Conservation (phyloP, 2,888 invertebrate genomes). For the Salticus scenicus region DNA sequence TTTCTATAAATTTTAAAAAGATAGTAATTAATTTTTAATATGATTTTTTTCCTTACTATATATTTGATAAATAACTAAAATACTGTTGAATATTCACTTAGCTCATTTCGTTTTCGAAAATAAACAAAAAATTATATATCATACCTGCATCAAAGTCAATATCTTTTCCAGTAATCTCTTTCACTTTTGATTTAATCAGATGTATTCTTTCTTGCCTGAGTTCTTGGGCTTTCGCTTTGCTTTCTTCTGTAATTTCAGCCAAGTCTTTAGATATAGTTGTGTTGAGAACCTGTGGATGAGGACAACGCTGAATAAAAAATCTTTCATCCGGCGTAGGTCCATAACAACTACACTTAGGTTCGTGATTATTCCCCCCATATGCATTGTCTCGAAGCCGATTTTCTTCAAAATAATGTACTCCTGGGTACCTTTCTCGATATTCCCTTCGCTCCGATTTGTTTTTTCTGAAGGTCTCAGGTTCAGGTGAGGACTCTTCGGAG, state of each 20-base stretch:
- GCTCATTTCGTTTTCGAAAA: too few relatives aligned
- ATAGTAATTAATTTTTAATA: too few relatives aligned
- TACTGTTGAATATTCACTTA: too few relatives aligned
- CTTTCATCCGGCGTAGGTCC: constrained; percentile 62
- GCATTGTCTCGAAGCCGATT: constrained; percentile 39
- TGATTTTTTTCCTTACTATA: too few relatives aligned
- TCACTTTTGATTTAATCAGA: constrained; percentile 75
- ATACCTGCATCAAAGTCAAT: constrained; percentile 73
- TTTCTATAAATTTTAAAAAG: too few relatives aligned
- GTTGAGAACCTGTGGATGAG: constrained; percentile 76
- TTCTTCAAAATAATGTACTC: constrained; percentile 55
- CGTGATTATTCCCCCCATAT: constrained; percentile 36
- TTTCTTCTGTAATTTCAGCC: constrained; percentile 76
- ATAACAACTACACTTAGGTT: constrained; percentile 60
- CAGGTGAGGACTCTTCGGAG: constrained; percentile 38
- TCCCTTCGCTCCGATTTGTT: background rate
- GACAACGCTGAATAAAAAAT: constrained; percentile 65
- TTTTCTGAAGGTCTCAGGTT: background rate
- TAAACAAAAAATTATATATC: too few relatives aligned
- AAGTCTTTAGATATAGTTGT: constrained; percentile 78
- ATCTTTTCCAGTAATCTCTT: constrained; percentile 72
- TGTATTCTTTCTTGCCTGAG: constrained; percentile 77
- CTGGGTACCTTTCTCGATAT: constrained; percentile 46
- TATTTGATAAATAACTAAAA: too few relatives aligned
- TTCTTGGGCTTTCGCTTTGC: constrained; percentile 75